A percentile compares a stretch with the other conserved stretches of the same genome.
Conservation (phyloP, 1,140 invertebrate genomes). For the Portunus trituberculatus region DNA sequence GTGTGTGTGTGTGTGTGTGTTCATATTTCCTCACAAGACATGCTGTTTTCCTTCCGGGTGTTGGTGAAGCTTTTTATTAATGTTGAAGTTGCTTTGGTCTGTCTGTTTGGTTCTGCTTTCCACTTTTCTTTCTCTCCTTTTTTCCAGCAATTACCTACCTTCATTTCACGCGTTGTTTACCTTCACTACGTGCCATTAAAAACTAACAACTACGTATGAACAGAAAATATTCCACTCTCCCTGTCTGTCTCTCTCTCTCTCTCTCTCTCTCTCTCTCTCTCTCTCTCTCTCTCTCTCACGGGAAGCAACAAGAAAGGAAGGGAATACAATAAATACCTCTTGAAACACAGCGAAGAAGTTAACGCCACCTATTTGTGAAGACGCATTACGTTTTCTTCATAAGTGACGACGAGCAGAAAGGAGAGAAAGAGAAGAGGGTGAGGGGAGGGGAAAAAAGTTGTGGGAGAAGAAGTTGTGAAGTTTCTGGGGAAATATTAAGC, state of each 20-base stretch:
- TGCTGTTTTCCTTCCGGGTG: background rate
- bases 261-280: constrained; percentile 20
- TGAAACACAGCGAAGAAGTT: background rate
- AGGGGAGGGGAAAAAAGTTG: background rate
- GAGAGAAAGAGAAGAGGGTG: too few relatives aligned
- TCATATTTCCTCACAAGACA: background rate
- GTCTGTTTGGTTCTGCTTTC: too few relatives aligned
- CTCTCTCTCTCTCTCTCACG: background rate
- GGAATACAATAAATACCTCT: background rate
- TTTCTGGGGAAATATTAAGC: background rate
- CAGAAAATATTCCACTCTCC: too few relatives aligned
- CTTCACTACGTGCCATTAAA: too few relatives aligned
- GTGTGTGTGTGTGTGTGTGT: constrained; percentile 20
- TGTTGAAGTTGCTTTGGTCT: background rate
- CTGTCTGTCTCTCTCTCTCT: background rate
- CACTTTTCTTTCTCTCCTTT: too few relatives aligned
- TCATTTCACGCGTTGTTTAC: too few relatives aligned
- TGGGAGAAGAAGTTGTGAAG: background rate
- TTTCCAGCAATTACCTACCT: too few relatives aligned
- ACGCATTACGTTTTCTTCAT: constrained; percentile 2
- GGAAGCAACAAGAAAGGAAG: too few relatives aligned
- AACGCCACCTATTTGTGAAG: background rate
- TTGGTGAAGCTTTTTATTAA: background rate
- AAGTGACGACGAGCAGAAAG: background rate
- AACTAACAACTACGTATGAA: too few relatives aligned